phyloP scores from a whole-genome alignment of 1,140 invertebrate genomes.

The Heliconius hewitsoni region DNA sequence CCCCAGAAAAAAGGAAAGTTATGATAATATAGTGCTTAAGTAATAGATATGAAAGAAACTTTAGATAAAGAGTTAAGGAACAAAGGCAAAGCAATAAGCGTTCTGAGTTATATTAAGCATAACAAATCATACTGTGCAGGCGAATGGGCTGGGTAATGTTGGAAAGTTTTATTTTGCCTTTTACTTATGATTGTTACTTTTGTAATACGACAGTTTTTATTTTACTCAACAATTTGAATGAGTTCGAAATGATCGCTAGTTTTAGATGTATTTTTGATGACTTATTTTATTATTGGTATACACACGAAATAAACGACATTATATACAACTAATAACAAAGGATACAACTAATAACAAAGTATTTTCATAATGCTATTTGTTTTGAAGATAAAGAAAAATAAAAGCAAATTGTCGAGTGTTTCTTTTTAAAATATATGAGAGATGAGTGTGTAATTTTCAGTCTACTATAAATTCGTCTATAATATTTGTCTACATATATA shows the following conservation, averaged over 20 bases:
- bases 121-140: slow-evolving; percentile 1
- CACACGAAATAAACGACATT: too few species aligned
- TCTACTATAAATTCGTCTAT: too few species aligned
- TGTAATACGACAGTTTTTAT: neutral
- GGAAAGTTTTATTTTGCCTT: neutral
- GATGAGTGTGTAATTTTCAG: too few species aligned
- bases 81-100: slow-evolving; percentile 7
- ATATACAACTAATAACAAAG: too few species aligned
- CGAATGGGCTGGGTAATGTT: slow-evolving; percentile 3
- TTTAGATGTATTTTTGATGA: neutral
- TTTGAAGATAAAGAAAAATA: too few species aligned
- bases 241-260: neutral
- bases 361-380: too few species aligned
- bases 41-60: slow-evolving; percentile 6
- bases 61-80: slow-evolving; percentile 10
- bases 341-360: too few species aligned
- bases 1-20: neutral
- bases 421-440: too few species aligned
- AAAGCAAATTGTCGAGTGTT: too few species aligned
- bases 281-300: neutral
- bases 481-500: too few species aligned
- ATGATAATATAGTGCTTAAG: slow-evolving; percentile 10
- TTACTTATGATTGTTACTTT: slow-evolving; percentile 2
- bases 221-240: neutral
- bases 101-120: slow-evolving; percentile 1